phyloP scores from a whole-genome alignment of 2,113 vertebrate species.

The Ophthalmolycus amberensis region DNA sequence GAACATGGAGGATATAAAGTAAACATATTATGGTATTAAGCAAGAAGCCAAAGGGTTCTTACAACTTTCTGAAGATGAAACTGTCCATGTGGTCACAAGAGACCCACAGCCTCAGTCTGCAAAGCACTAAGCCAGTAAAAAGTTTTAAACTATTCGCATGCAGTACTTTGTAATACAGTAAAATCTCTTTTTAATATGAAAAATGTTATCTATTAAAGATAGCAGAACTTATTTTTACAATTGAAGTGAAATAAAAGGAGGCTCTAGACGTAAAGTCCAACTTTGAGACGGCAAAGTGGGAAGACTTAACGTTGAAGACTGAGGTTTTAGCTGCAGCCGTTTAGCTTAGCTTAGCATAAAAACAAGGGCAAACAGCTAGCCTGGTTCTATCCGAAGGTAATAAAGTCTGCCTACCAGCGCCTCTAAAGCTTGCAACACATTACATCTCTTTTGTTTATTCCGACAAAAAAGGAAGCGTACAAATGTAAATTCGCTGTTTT shows the following conservation, averaged over 20 bases:
- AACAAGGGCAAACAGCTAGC: background rate
- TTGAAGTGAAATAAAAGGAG: background rate
- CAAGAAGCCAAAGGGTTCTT: background rate
- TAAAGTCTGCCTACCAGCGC: background rate
- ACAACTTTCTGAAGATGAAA: background rate
- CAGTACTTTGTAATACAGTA: background rate
- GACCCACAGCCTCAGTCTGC: conserved; percentile 4
- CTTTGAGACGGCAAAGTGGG: background rate
- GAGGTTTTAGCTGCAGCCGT: background rate
- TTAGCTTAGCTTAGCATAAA: background rate
- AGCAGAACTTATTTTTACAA: background rate
- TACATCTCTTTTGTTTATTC: background rate
- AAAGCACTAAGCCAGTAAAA: background rate
- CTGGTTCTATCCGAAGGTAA: background rate
- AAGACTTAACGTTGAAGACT: background rate
- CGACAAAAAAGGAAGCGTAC: background rate
- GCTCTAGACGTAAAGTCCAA: background rate
- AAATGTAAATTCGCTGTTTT: background rate
- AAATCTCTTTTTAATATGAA: background rate
- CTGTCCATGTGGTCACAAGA: conserved; percentile 6
- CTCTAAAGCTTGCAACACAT: background rate
- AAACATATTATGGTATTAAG: conserved; percentile 4
- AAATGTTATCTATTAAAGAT: background rate
- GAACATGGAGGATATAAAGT: conserved; percentile 11
- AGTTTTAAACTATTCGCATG: background rate